Percentiles rank a stretch among this genome's conserved stretches.
These are phyloP conservation scores for Folsomia manolachei DNA, from an alignment of 2,888 invertebrate genomes.

Conservation along the genomic window DNA sequence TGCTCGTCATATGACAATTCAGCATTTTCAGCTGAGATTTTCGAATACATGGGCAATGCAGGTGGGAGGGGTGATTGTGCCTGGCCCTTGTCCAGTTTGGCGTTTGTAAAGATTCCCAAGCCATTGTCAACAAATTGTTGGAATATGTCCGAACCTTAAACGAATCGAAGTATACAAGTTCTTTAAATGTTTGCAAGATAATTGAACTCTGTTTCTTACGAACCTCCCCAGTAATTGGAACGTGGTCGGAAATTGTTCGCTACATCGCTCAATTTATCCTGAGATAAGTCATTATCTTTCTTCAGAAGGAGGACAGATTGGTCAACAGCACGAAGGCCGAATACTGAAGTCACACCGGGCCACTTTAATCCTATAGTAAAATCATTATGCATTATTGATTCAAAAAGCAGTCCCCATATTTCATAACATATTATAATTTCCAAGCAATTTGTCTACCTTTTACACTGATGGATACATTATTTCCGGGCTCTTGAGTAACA, in stretches of 20 bases:
- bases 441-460: no score
- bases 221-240: conserved; percentile 33
- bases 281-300: conserved; percentile 67
- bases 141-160: conserved; percentile 25
- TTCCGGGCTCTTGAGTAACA: conserved; percentile 69
- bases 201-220: no score
- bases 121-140: conserved; percentile 37
- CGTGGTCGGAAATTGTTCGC: conserved; percentile 58
- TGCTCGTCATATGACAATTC: background rate
- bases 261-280: conserved; percentile 62
- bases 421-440: background rate
- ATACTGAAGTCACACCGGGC: conserved; percentile 61
- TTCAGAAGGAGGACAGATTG: conserved; percentile 72
- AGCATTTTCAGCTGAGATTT: background rate
- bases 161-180: no score
- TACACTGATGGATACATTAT: conserved; percentile 71
- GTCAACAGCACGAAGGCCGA: conserved; percentile 84
- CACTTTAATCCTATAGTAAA: background rate
- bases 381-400: background rate
- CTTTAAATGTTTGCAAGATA: no score
- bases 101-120: conserved; percentile 33
- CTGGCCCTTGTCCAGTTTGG: conserved; percentile 14
- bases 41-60: background rate
- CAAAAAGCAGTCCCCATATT: background rate
- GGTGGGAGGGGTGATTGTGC: background rate